These are phyloP conservation scores for Pseudomugil tenellus DNA, from an alignment of 2,797 vertebrate species.

Conservation along the genomic window DNA sequence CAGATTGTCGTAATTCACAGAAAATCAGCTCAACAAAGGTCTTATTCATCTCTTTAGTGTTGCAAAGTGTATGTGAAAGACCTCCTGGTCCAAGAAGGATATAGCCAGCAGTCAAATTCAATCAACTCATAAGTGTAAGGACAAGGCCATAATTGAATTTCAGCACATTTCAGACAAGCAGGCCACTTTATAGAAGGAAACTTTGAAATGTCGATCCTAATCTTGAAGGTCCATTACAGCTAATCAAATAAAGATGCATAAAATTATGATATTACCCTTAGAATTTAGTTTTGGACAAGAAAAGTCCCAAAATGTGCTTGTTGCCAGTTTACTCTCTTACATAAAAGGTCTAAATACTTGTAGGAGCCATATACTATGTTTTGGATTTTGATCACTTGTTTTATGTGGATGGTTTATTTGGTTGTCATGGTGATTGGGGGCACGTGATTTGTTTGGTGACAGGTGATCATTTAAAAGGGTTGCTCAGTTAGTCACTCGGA, in stretches of 20 bases:
- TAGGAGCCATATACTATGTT: too few relatives aligned
- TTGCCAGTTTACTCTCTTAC: too few relatives aligned
- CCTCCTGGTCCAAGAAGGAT: slow-evolving; percentile 13
- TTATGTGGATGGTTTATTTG: too few relatives aligned
- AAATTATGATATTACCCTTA: background rate
- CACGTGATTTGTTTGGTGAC: too few relatives aligned
- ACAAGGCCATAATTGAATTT: slow-evolving; percentile 12
- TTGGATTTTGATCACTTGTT: too few relatives aligned
- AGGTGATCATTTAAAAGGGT: too few relatives aligned
- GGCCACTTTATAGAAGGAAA: slow-evolving; percentile 21
- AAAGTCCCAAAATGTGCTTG: too few relatives aligned
- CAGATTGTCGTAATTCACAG: background rate
- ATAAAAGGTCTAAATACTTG: too few relatives aligned
- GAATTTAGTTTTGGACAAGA: background rate
- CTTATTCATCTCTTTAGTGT: slow-evolving; percentile 41
- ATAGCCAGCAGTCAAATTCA: slow-evolving; percentile 39
- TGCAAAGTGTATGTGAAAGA: slow-evolving; percentile 16
- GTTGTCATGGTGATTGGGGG: too few relatives aligned
- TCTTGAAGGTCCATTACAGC: slow-evolving; percentile 12
- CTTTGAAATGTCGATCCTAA: slow-evolving; percentile 11
- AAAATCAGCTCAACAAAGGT: slow-evolving; percentile 15
- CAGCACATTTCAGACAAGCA: background rate
- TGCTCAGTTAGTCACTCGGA: too few relatives aligned
- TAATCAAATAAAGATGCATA: slow-evolving; percentile 9
- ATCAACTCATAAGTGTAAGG: slow-evolving; percentile 8